phyloP scores from a whole-genome alignment of 2,888 invertebrate genomes.

The Polydrusus tereticollis region DNA sequence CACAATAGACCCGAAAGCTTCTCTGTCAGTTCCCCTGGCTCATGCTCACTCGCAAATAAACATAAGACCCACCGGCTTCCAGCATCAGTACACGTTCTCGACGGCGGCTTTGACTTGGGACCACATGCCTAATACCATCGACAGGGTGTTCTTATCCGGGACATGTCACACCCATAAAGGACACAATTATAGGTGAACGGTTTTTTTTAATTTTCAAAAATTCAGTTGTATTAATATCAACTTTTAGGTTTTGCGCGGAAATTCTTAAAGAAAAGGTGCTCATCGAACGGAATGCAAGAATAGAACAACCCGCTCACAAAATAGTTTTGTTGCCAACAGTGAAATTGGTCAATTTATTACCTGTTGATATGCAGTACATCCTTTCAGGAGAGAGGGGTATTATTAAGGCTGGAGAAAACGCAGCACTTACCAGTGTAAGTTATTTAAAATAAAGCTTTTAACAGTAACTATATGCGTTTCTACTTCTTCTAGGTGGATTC shows the following conservation, averaged over 20 bases:
- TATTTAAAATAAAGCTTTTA: too few species aligned
- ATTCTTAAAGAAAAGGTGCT: slow-evolving; percentile 82
- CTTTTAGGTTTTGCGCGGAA: slow-evolving; percentile 79
- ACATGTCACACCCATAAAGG: slow-evolving; percentile 67
- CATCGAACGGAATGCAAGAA: slow-evolving; percentile 59
- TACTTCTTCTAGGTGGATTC: slow-evolving; percentile 74
- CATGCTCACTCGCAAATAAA: slow-evolving; percentile 82
- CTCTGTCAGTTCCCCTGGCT: slow-evolving; percentile 82
- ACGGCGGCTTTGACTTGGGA: slow-evolving; percentile 74
- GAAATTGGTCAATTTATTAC: slow-evolving; percentile 88
- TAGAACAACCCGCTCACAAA: slow-evolving; percentile 84
- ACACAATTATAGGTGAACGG: slow-evolving; percentile 66
- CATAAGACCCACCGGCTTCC: slow-evolving; percentile 74
- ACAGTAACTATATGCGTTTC: too few species aligned
- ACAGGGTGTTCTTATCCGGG: slow-evolving; percentile 65
- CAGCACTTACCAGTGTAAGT: slow-evolving; percentile 61
- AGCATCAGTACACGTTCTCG: slow-evolving; percentile 70
- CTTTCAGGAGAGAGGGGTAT: slow-evolving; percentile 63
- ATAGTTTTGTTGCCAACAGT: slow-evolving; percentile 88
- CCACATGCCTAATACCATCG: slow-evolving; percentile 68
- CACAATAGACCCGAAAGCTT: slow-evolving; percentile 70
- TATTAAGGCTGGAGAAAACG: slow-evolving; percentile 61
- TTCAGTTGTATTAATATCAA: background rate
- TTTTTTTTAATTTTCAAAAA: background rate
- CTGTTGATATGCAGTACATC: slow-evolving; percentile 81